These are phyloP conservation scores for Entomobrya multifasciata DNA, from an alignment of 2,888 invertebrate species.

Conservation along the genomic window DNA sequence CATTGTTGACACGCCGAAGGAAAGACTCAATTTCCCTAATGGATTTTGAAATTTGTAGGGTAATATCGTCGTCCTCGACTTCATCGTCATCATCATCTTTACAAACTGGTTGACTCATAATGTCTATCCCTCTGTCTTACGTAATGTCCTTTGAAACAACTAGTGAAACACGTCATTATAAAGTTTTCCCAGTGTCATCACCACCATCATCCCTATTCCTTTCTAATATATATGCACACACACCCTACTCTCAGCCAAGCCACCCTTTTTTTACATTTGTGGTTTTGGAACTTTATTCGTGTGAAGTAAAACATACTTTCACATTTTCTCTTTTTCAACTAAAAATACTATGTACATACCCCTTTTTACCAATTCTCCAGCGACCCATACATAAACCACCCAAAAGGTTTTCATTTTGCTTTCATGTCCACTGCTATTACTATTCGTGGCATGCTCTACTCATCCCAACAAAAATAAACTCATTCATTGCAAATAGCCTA, in stretches of 20 bases:
- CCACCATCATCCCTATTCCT: constrained; percentile 38
- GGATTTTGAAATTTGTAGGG: constrained; percentile 78
- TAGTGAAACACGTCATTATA: constrained; percentile 63
- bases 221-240: too few species aligned
- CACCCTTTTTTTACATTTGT: constrained; percentile 48
- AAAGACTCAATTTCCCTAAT: constrained; percentile 80
- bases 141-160: constrained; percentile 43
- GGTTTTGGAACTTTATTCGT: constrained; percentile 41
- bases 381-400: not conserved
- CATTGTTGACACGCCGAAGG: constrained; percentile 63
- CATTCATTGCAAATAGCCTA: not conserved
- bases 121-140: constrained; percentile 53
- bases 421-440: not conserved
- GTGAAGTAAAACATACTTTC: constrained; percentile 2
- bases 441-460: too few species aligned
- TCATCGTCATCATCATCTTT: constrained; percentile 8
- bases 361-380: not conserved
- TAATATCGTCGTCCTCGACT: constrained; percentile 50
- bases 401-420: not conserved
- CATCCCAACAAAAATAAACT: too few species aligned
- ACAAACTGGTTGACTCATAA: constrained; percentile 56
- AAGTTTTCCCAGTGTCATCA: too few species aligned
- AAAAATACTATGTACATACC: not conserved
- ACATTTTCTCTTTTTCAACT: not conserved
- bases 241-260: not conserved